A percentile compares a stretch with the other conserved stretches of the same genome.
These are phyloP conservation scores for Caenorhabditis plicata DNA, from an alignment of 2,888 invertebrate genomes.

Conservation along the genomic window DNA sequence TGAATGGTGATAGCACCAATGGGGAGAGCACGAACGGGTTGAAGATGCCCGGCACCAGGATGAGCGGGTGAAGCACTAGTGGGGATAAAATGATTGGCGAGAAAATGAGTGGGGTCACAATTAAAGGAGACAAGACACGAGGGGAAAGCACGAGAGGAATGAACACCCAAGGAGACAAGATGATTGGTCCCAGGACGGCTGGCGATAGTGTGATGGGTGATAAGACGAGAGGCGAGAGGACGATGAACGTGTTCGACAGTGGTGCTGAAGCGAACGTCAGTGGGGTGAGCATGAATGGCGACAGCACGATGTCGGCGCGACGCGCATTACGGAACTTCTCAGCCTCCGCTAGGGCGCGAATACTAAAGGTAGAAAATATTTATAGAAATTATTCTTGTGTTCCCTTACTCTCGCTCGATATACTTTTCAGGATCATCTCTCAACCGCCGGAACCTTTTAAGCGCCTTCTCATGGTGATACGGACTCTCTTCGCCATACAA, in stretches of 20 bases:
- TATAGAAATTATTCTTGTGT: background rate
- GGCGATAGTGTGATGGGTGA: conserved; percentile 57
- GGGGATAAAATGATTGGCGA: conserved; percentile 57
- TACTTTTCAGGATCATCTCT: conserved; percentile 39
- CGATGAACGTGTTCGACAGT: conserved; percentile 46
- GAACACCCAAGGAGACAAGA: conserved; percentile 61
- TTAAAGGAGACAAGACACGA: conserved; percentile 56
- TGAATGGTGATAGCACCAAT: conserved; percentile 55
- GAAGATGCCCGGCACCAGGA: conserved; percentile 53
- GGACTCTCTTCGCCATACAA: conserved; percentile 58
- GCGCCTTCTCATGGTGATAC: conserved; percentile 38
- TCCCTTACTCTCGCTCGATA: conserved; percentile 46
- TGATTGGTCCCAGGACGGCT: conserved; percentile 58
- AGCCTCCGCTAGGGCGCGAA: conserved; percentile 45
- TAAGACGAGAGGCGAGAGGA: conserved; percentile 51
- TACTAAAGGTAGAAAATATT: conserved; percentile 28
- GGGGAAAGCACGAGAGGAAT: conserved; percentile 57
- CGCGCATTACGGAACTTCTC: conserved; percentile 38
- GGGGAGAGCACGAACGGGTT: conserved; percentile 60
- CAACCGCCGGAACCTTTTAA: conserved; percentile 36
- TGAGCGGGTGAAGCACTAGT: conserved; percentile 57
- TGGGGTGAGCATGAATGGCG: conserved; percentile 46
- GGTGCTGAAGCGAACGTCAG: conserved; percentile 34
- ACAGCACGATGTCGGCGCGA: conserved; percentile 35
- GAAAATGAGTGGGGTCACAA: conserved; percentile 50